Base-by-base conservation (phyloP, 2,888 invertebrate genomes). In the Coecobrya sp. region DNA sequence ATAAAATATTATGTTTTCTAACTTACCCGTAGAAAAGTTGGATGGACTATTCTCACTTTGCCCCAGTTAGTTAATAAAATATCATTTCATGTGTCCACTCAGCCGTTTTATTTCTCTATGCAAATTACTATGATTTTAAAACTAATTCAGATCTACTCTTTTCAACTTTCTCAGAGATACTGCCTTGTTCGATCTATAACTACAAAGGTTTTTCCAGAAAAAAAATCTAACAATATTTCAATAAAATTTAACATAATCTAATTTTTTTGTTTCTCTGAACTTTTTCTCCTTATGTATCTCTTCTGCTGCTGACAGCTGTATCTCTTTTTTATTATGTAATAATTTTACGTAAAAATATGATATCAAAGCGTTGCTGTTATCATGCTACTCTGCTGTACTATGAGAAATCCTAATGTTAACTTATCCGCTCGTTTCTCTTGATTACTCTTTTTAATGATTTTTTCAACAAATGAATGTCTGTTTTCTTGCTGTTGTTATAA, bases 231-330 rank as follows among this genome's bases (percentile, higher is more conserved):
- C 3, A 4, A 7, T 36, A 36, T 36, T 36, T 36, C 36, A 36
- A 36, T 36, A 7, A 36, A 36, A 4, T 2, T 36, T 4, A 36
- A 36, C 36, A 36, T 36, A 7, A 36, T 36, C 3, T 36, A 36
- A 36, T 27, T 62, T 62, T 55, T 30, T 10, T 59, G 82, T 65
- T 65, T 27, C 27, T 65, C 65, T 25, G 2, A 65, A 25, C 13
- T 65, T 42, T 70, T 22, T 73, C 73, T 73, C 73, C 22, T 79
- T 70, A n/a, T 70, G n/a, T 65, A 22, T 25, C 25, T 65, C 65
- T 87, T 87, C 62, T 88, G 70, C 88, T 65, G 81, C 79, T 81
- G 81, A 81, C 76, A 81, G 88, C n/a, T 55, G 55, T 19, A 55
- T 55, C n/a, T 55, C 49, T 49, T 13, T 49, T 49, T 13, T 65